Evolutionary conservation across 2,888 invertebrate species (phyloP), one percentile per base, ranked within the genome.

Genomic region (Noctua pronuba): DNA sequence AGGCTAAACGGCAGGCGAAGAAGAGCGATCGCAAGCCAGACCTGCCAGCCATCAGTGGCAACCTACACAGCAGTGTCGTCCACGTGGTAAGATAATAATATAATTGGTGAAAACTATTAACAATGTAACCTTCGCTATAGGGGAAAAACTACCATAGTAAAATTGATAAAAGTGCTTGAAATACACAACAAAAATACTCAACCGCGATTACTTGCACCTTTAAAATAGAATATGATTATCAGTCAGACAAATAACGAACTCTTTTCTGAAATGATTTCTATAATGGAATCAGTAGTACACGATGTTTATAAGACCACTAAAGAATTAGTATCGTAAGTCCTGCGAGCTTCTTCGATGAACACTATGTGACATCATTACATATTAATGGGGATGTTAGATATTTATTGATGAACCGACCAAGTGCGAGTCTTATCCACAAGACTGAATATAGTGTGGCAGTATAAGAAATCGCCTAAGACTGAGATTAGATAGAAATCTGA

Each of bases 1-100:
- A 99, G 95, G 98, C 98, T 88, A 99, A 99, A 95, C 97, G 98
- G 89, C 98, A 98, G 88, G 98, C 98, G 80, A 99, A 99, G 96
- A 98, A 98, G 97, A 98, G 98, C 92, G 97, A 95, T 85, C 95
- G 95, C 89, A 97, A 95, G 93, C 95, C 95, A 60, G 95, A 96
- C 90, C 91, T 96, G 89, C 97, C 95, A 49, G 93, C 95, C 82
- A 95, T 97, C 86, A 96, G 96, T 88, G 95, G 96, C 81, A 97
- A 96, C 90, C 95, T 98, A 91, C 98, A 98, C 91, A 98, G 98
- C 97, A 98, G 98, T 93, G 98, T 98, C 88, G 92, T 92, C 8
- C 98, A 98, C 96, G 98, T 98, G 97, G 98, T 98, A 69, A 88
- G 86, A 62, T 38, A 44, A 62, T 49, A 60, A 60, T 60, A 65